phyloP scores from a whole-genome alignment of 2,113 vertebrate species.

The Trematomus loennbergii region DNA sequence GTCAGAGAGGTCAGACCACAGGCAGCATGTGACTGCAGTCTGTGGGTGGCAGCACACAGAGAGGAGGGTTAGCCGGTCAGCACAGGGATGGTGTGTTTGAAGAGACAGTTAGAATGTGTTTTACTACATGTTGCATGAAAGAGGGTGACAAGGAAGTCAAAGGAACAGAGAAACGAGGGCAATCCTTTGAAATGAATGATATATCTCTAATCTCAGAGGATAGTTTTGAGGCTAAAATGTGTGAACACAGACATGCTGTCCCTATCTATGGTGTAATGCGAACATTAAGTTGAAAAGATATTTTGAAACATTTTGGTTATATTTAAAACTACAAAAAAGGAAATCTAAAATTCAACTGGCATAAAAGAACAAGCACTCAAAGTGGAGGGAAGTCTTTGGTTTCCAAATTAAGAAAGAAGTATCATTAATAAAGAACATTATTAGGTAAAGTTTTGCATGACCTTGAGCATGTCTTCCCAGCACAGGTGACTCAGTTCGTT shows the following conservation, averaged over 20 bases:
- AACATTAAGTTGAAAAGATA: background rate
- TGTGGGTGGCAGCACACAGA: conserved; percentile 22
- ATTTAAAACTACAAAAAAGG: background rate
- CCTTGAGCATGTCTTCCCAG: background rate
- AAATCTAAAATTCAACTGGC: background rate
- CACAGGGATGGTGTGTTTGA: background rate
- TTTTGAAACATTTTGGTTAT: background rate
- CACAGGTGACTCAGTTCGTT: background rate
- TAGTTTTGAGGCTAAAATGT: background rate
- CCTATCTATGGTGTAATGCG: background rate
- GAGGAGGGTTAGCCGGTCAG: background rate
- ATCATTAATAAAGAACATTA: background rate
- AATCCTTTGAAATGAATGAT: background rate
- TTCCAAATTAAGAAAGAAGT: background rate
- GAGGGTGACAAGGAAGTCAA: background rate
- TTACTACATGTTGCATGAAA: background rate
- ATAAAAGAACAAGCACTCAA: background rate
- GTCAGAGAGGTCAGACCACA: conserved; percentile 15
- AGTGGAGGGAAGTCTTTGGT: background rate
- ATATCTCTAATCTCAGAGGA: background rate
- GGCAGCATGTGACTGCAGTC: conserved; percentile 13
- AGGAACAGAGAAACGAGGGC: background rate
- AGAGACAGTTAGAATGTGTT: background rate
- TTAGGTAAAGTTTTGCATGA: background rate
- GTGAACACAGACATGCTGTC: background rate